Conservation (phyloP, 2,797 vertebrate genomes). For the Halcyon smyrnensis region DNA sequence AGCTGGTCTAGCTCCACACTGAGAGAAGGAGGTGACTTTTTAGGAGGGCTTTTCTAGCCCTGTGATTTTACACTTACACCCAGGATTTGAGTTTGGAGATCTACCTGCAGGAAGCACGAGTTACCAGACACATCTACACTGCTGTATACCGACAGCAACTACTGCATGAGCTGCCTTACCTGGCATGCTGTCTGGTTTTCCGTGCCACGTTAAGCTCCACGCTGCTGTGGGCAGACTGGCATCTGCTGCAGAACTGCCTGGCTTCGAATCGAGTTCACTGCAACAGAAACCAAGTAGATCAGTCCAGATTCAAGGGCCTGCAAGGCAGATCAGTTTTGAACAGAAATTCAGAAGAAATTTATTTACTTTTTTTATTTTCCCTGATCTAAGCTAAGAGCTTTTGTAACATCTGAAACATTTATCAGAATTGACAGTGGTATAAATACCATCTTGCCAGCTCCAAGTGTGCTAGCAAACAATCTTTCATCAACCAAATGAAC, state of each 20-base stretch:
- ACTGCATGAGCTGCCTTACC: neutral
- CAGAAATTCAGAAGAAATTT: neutral
- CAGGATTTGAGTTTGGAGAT: neutral
- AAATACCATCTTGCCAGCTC: constrained; percentile 58
- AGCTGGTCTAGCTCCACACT: neutral
- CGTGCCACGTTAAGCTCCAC: neutral
- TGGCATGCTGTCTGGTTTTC: rapidly evolving
- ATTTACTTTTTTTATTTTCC: neutral
- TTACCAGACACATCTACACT: neutral
- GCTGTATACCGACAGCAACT: neutral
- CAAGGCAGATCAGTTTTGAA: neutral
- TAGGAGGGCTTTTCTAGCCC: neutral
- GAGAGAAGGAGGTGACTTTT: neutral
- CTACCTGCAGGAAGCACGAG: neutral
- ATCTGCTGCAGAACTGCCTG: neutral
- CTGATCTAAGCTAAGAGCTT: neutral
- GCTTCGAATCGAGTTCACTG: neutral
- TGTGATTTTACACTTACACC: neutral
- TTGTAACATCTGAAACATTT: constrained; percentile 45
- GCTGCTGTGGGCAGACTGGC: neutral
- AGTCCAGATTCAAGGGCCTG: neutral
- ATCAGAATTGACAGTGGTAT: constrained; percentile 39
- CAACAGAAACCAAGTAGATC: neutral
- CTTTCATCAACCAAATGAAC: constrained; percentile 59
- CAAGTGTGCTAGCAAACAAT: constrained; percentile 54